Percentiles rank a stretch among this genome's conserved stretches.
Conservation (phyloP, 2,888 invertebrate genomes). For the Drosophila lutescens region DNA sequence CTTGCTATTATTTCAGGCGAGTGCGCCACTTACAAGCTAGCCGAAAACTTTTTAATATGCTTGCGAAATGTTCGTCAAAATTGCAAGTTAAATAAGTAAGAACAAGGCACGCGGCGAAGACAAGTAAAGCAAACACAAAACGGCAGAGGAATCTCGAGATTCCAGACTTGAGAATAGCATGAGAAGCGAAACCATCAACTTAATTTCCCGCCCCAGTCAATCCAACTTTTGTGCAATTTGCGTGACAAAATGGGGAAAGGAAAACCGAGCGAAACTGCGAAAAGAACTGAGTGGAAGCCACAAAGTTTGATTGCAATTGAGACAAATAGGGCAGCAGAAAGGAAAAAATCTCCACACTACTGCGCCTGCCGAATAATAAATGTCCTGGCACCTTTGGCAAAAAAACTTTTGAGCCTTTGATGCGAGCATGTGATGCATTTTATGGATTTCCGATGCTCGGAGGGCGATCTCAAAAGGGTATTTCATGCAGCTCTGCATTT, state of each 20-base stretch:
- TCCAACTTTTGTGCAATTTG: slow-evolving; percentile 77
- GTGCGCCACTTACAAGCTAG: slow-evolving; percentile 48
- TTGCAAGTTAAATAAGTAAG: slow-evolving; percentile 60
- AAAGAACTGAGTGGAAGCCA: slow-evolving; percentile 39
- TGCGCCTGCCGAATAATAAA: slow-evolving; percentile 62
- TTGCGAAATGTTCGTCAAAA: slow-evolving; percentile 45
- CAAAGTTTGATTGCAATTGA: slow-evolving; percentile 75
- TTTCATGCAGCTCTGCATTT: slow-evolving; percentile 77
- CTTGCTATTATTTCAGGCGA: slow-evolving; percentile 49
- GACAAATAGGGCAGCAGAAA: slow-evolving; percentile 52
- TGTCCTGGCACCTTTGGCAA: slow-evolving; percentile 62
- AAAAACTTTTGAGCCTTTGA: slow-evolving; percentile 71
- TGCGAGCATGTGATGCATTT: slow-evolving; percentile 66
- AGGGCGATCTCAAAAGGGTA: slow-evolving; percentile 62
- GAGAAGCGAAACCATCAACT: slow-evolving; percentile 65
- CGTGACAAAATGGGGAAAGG: slow-evolving; percentile 46
- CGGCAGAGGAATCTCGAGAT: slow-evolving; percentile 14
- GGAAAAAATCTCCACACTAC: slow-evolving; percentile 35
- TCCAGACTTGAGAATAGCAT: slow-evolving; percentile 14
- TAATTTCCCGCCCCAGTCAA: slow-evolving; percentile 77
- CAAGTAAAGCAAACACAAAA: slow-evolving; percentile 46
- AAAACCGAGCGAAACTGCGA: slow-evolving; percentile 23
- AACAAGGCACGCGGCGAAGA: slow-evolving; percentile 46
- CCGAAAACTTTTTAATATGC: slow-evolving; percentile 63
- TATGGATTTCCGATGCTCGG: slow-evolving; percentile 62